Evolutionary conservation across 1,140 invertebrate genomes (phyloP).

Genomic region (Ceratoteleas bidentatus): DNA sequence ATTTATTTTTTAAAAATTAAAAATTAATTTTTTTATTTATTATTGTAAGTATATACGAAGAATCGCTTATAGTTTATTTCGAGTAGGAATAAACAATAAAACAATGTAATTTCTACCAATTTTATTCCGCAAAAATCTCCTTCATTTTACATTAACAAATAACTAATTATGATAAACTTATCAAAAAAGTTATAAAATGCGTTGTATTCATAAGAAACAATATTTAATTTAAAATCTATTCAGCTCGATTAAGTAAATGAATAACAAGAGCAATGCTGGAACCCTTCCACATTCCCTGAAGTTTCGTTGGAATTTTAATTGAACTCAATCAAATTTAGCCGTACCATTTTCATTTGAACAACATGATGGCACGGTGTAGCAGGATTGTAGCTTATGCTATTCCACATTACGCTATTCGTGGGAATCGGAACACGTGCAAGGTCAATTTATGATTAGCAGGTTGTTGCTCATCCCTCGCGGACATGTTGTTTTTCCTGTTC

Average conservation of each 20-base stretch:
- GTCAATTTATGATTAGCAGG: conserved; percentile 45
- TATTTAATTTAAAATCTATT: background rate
- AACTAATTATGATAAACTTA: no score
- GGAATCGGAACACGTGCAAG: conserved; percentile 52
- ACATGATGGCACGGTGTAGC: background rate
- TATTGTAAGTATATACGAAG: no score
- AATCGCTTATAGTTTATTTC: no score
- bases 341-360: conserved; percentile 23
- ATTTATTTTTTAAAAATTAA: no score
- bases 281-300: background rate
- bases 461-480: conserved; percentile 30
- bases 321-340: conserved; percentile 37
- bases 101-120: no score
- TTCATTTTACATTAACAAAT: no score
- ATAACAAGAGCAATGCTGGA: background rate
- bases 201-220: no score
- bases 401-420: conserved; percentile 23
- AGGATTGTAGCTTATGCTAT: conserved; percentile 14
- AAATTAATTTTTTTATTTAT: no score
- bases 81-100: no score
- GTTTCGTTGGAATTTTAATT: conserved; percentile 11
- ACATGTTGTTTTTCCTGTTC: conserved; percentile 9
- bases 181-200: no score
- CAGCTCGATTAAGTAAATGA: background rate
- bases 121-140: no score